phyloP scores from a whole-genome alignment of 2,888 invertebrate genomes.

The Adela reaumurella region DNA sequence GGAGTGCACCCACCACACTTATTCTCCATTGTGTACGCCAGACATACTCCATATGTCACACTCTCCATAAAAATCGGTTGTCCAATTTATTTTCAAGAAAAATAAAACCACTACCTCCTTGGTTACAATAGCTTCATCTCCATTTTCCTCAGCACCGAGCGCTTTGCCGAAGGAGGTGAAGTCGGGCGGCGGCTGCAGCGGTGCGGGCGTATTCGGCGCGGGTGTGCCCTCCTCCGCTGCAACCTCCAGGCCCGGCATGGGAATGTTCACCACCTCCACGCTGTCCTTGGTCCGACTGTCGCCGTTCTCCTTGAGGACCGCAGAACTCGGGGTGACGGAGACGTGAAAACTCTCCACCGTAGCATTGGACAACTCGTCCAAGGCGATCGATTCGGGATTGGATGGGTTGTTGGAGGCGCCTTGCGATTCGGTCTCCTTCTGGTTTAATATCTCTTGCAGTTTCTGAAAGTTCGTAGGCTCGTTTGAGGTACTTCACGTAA shows the following conservation, averaged over 20 bases:
- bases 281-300: conserved; percentile 16
- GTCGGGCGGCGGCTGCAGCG: conserved; percentile 8
- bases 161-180: conserved; percentile 5
- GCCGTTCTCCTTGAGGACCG: conserved; percentile 40
- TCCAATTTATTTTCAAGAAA: too few species aligned
- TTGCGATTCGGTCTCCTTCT: conserved; percentile 57
- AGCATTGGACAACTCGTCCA: conserved; percentile 33
- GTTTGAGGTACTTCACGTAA: too few species aligned
- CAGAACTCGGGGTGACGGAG: neutral
- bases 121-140: neutral
- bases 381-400: conserved; percentile 30
- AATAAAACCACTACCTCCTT: neutral
- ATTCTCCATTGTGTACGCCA: too few species aligned
- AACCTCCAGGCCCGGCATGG: conserved; percentile 55
- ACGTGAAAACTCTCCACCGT: conserved; percentile 26
- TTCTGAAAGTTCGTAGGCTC: too few species aligned
- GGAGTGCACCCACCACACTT: too few species aligned
- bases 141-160: conserved; percentile 7
- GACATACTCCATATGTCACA: too few species aligned
- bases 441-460: conserved; percentile 65
- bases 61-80: too few species aligned
- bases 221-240: conserved; percentile 4
- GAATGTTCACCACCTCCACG: conserved; percentile 66
- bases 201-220: conserved; percentile 16
- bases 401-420: conserved; percentile 27